A percentile compares a stretch with the other conserved stretches of the same genome.
Evolutionary conservation across 2,797 vertebrate species (phyloP).

Genomic region (Podarcis siculus): DNA sequence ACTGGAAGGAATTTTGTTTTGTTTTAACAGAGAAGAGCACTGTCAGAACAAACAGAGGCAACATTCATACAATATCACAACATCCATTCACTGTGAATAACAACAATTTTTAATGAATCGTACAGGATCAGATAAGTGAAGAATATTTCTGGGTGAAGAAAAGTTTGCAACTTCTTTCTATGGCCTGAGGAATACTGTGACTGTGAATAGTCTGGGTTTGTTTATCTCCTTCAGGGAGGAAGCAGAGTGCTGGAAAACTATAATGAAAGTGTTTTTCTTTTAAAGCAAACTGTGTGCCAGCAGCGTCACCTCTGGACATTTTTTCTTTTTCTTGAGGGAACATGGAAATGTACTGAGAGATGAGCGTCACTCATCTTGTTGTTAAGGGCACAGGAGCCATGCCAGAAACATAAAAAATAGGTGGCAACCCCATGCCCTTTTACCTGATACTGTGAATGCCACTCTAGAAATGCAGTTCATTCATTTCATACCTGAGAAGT

Average conservation of each 20-base stretch:
- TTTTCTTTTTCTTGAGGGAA: neutral
- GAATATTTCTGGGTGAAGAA: neutral
- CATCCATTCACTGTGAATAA: neutral
- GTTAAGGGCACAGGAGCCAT: neutral
- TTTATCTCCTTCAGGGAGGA: neutral
- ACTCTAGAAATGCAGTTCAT: neutral
- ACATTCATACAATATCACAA: neutral
- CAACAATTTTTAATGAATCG: neutral
- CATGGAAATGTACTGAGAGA: neutral
- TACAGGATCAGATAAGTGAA: neutral
- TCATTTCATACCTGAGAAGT: neutral
- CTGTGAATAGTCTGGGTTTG: neutral
- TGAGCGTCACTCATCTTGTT: neutral
- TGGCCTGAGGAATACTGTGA: neutral
- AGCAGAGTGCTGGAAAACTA: neutral
- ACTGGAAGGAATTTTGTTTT: no score
- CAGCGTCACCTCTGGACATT: neutral
- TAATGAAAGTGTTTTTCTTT: neutral
- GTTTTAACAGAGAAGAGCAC: no score
- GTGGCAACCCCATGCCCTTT: neutral
- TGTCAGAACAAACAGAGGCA: neutral
- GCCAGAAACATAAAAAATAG: neutral
- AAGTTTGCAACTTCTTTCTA: neutral
- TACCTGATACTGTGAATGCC: neutral
- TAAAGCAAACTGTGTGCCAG: neutral